These are phyloP conservation scores for Scomber scombrus DNA, from an alignment of 2,113 vertebrate genomes.

Conservation along the genomic window DNA sequence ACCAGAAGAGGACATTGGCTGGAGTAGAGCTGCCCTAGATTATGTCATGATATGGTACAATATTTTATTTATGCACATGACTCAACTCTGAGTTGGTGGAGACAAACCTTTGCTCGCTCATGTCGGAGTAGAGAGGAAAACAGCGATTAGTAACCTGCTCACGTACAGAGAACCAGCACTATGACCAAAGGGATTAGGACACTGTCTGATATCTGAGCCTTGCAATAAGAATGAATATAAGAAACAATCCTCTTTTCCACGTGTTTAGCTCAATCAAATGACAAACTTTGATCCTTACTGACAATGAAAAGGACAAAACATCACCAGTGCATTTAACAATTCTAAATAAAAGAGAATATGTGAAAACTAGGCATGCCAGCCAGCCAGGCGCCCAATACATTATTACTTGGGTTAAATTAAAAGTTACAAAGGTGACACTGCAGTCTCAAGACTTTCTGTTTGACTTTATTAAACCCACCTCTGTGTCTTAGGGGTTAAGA, in stretches of 20 bases:
- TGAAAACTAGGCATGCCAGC: not conserved
- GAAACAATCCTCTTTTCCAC: conserved; percentile 3
- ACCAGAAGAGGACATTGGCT: conserved; percentile 39
- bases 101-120: conserved; percentile 17
- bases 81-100: conserved; percentile 11
- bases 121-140: conserved; percentile 29
- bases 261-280: conserved; percentile 6
- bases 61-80: conserved; percentile 58
- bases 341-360: not conserved
- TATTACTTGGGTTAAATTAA: not conserved
- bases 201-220: conserved; percentile 5
- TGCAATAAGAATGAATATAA: conserved; percentile 17
- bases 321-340: not conserved
- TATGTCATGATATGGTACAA: conserved; percentile 48
- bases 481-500: too few species aligned
- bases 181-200: conserved; percentile 37
- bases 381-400: too few species aligned
- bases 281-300: conserved; percentile 3
- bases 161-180: conserved; percentile 22
- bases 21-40: conserved; percentile 68
- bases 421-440: not conserved
- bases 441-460: not conserved
- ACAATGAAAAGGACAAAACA: not conserved
- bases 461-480: not conserved
- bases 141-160: conserved; percentile 85